phyloP scores from a whole-genome alignment of 2,888 invertebrate genomes.

The Margaritifera margaritifera region DNA sequence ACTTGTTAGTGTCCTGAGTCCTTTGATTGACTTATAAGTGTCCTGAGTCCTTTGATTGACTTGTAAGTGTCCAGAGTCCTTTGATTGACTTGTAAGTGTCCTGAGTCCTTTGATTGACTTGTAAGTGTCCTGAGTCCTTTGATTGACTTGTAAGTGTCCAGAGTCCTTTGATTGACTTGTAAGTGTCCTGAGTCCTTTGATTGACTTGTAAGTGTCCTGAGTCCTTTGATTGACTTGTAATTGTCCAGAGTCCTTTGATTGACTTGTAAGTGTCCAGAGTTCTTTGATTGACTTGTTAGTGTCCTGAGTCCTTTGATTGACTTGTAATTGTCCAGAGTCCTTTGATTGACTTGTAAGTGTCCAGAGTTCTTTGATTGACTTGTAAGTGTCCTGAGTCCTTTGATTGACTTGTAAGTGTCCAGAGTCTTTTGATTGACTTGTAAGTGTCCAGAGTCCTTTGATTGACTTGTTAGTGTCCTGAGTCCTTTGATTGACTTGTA shows the following conservation, averaged over 20 bases:
- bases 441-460: too few relatives aligned
- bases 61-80: too few relatives aligned
- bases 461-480: slow-evolving; percentile 48
- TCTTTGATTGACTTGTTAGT: slow-evolving; percentile 49
- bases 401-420: slow-evolving; percentile 50
- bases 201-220: slow-evolving; percentile 47
- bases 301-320: not conserved
- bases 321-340: too few relatives aligned
- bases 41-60: too few relatives aligned
- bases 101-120: slow-evolving; percentile 39
- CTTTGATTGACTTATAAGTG: slow-evolving; percentile 52
- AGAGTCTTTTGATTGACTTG: too few relatives aligned
- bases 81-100: slow-evolving; percentile 51
- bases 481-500: slow-evolving; percentile 48
- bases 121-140: slow-evolving; percentile 36
- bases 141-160: too few relatives aligned
- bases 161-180: slow-evolving; percentile 50
- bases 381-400: slow-evolving; percentile 43
- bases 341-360: slow-evolving; percentile 51
- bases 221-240: too few relatives aligned
- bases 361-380: slow-evolving; percentile 26
- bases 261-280: slow-evolving; percentile 45
- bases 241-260: slow-evolving; percentile 39
- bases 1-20: slow-evolving; percentile 45
- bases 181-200: slow-evolving; percentile 34